These are phyloP conservation scores for Omphaloscelis lunosa DNA, from an alignment of 2,888 invertebrate genomes.

Conservation along the genomic window DNA sequence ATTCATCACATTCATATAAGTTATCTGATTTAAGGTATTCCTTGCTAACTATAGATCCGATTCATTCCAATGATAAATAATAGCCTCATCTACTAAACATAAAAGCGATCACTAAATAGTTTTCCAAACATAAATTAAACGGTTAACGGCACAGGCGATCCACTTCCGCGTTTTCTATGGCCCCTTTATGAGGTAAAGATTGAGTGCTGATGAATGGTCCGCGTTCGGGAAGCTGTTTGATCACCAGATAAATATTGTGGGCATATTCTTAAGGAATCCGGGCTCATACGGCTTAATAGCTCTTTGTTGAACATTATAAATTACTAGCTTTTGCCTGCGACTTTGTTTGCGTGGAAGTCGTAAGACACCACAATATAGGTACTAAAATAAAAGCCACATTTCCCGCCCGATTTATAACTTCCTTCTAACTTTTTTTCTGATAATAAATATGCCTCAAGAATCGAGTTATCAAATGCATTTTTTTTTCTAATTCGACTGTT, in stretches of 20 bases:
- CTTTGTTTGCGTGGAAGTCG: neutral
- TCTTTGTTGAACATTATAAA: constrained; percentile 71
- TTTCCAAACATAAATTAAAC: constrained; percentile 56
- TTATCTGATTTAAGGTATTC: constrained; percentile 43
- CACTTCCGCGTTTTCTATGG: constrained; percentile 83
- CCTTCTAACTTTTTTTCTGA: neutral
- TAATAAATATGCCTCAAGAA: neutral
- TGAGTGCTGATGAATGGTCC: constrained; percentile 84
- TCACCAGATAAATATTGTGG: constrained; percentile 86
- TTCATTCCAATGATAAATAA: constrained; percentile 56
- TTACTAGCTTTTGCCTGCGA: constrained; percentile 24
- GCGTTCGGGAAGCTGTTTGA: constrained; percentile 83
- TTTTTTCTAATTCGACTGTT: neutral
- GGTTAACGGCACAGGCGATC: constrained; percentile 46
- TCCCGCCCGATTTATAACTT: neutral
- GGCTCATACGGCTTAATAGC: constrained; percentile 77
- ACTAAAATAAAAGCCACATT: neutral
- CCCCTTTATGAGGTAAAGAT: constrained; percentile 80
- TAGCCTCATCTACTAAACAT: constrained; percentile 42
- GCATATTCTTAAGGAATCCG: constrained; percentile 76
- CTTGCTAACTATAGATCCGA: constrained; percentile 41
- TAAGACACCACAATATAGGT: no score
- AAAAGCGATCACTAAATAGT: constrained; percentile 60
- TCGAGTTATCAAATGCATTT: neutral
- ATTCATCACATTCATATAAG: constrained; percentile 41